Evolutionary conservation across 2,888 invertebrate genomes (phyloP).

Genomic region (Criorhina ranunculi): DNA sequence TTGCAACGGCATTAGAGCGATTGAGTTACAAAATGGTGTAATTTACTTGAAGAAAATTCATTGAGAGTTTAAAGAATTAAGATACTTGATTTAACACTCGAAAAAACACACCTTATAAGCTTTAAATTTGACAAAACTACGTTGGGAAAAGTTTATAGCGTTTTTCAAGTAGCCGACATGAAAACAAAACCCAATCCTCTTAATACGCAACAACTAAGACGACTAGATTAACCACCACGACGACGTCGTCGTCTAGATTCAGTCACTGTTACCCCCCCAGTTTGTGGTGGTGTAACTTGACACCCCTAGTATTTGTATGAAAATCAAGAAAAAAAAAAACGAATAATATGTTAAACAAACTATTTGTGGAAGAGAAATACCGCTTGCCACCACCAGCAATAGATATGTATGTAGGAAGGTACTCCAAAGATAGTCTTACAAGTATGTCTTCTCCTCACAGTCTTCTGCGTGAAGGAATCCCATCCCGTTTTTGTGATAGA

Average conservation of each 20-base stretch:
- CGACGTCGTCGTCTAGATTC: conserved; percentile 33
- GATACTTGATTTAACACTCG: conserved; percentile 9
- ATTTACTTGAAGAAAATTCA: not conserved
- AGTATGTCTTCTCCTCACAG: conserved; percentile 27
- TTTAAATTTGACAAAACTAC: conserved; percentile 15
- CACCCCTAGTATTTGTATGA: conserved; percentile 42
- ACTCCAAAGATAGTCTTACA: conserved; percentile 46
- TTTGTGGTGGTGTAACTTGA: conserved; percentile 55
- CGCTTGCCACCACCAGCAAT: conserved; percentile 26
- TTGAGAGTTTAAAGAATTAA: not conserved
- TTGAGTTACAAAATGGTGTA: conserved; percentile 38
- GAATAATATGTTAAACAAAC: conserved; percentile 53
- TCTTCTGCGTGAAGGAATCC: conserved; percentile 43
- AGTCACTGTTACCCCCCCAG: conserved; percentile 34
- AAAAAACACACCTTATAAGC: conserved; percentile 39
- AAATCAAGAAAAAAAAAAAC: conserved; percentile 45
- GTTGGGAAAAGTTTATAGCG: conserved; percentile 9
- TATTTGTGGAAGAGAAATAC: conserved; percentile 37
- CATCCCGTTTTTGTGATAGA: conserved; percentile 56
- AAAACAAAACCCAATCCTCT: conserved; percentile 47
- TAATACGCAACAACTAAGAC: conserved; percentile 58
- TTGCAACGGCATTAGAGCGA: not conserved
- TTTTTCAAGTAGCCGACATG: conserved; percentile 21
- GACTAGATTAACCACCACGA: conserved; percentile 60
- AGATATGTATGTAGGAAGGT: no score